Percentiles rank a stretch among this genome's conserved stretches.
Conservation (phyloP, 2,888 invertebrate genomes). For the Melitaea athalia region DNA sequence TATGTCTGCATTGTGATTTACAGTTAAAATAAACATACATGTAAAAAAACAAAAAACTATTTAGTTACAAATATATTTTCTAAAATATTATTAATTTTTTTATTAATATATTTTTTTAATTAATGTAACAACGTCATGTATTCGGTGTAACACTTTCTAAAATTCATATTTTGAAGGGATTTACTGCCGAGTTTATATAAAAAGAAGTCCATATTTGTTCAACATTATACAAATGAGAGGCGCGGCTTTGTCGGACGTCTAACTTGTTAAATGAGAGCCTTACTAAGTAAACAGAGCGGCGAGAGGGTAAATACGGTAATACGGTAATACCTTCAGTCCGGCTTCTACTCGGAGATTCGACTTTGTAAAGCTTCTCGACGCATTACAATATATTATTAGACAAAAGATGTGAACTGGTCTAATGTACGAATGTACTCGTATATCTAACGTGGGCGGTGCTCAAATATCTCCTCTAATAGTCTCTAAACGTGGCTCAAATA, state of each 20-base stretch:
- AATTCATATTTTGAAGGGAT: background rate
- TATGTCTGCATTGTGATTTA: too few species aligned
- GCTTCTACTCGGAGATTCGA: conserved; percentile 22
- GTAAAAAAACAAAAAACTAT: too few species aligned
- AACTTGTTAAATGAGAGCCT: conserved; percentile 74
- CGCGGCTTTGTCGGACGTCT: conserved; percentile 61
- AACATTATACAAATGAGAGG: conserved; percentile 72
- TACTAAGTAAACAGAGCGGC: conserved; percentile 64
- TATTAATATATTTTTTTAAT: background rate
- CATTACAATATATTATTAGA: conserved; percentile 22
- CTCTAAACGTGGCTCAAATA: too few species aligned
- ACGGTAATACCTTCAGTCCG: conserved; percentile 44
- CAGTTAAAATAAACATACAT: too few species aligned
- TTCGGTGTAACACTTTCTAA: background rate
- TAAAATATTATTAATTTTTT: too few species aligned
- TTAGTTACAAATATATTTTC: too few species aligned
- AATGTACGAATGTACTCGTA: too few species aligned
- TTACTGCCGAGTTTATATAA: conserved; percentile 24
- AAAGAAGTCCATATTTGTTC: conserved; percentile 36
- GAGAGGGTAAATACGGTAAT: conserved; percentile 52
- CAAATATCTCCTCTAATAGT: too few species aligned
- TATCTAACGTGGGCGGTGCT: too few species aligned
- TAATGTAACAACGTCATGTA: background rate
- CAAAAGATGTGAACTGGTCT: conserved; percentile 9
- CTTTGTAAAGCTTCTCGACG: conserved; percentile 26